phyloP scores from a whole-genome alignment of 2,888 invertebrate species.

The Caenorhabditis japonica region DNA sequence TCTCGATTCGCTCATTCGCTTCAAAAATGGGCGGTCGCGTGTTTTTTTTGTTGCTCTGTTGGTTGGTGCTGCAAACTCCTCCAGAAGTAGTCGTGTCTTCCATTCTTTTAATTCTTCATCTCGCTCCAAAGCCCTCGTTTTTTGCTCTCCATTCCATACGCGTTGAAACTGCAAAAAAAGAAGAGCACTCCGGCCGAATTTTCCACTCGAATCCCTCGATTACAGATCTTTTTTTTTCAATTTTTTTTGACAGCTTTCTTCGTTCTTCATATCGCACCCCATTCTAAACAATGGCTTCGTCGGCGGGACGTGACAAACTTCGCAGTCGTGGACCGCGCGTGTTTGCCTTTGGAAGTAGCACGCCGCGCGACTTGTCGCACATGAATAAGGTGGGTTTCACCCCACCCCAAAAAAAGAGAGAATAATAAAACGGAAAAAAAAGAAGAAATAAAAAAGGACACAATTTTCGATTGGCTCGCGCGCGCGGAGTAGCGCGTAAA shows the following conservation, averaged over 20 bases:
- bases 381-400: slow-evolving; percentile 59
- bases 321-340: slow-evolving; percentile 41
- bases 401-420: too few species aligned
- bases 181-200: slow-evolving; percentile 37
- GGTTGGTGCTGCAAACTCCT: too few species aligned
- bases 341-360: slow-evolving; percentile 74
- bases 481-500: neutral
- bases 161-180: too few species aligned
- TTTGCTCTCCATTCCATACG: too few species aligned
- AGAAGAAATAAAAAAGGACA: slow-evolving; percentile 2
- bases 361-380: slow-evolving; percentile 73
- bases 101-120: too few species aligned
- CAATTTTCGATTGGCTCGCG: slow-evolving; percentile 16
- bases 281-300: slow-evolving; percentile 56
- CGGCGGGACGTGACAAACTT: slow-evolving; percentile 54
- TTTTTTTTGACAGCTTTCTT: slow-evolving; percentile 17
- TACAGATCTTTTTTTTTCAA: slow-evolving; percentile 27
- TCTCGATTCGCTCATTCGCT: too few species aligned
- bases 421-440: neutral
- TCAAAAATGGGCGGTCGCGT: too few species aligned
- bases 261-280: slow-evolving; percentile 1
- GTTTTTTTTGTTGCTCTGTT: too few species aligned
- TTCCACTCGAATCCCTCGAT: slow-evolving; percentile 47
- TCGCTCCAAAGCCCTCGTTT: too few species aligned
- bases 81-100: too few species aligned